Base-by-base conservation (phyloP, 2,888 invertebrate genomes). In the Pristionchus japonicus region DNA sequence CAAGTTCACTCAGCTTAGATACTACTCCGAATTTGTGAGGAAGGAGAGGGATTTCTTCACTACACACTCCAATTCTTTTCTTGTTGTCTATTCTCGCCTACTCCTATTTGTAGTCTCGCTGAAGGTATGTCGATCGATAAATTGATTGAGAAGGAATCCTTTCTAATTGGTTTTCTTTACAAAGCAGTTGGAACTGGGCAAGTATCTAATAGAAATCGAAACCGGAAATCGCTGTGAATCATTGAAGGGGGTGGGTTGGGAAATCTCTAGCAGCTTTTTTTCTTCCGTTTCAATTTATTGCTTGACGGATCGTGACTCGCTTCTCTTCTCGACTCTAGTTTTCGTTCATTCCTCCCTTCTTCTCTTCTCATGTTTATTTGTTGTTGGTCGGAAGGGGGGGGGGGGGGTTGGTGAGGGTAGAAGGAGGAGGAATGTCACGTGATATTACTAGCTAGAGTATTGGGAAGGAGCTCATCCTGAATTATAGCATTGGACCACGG, bases 321-420 rank as follows among this genome's bases (percentile, higher is more conserved):
- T 74, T 43, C n/a, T 74, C n/a, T 74, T n/a, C 37, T 43, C 23
- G 52, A 52, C 74, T 40, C 74, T n/a, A n/a, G n/a, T n/a, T n/a
- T n/a, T n/a, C n/a, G n/a, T n/a, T n/a, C n/a, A n/a, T 6, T 40
- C 74, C 23, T 31, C 40, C 74, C 43, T n/a, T 43, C 74, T 37
- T n/a, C 27, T 40, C 74, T 74, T 74, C 74, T 11, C 74, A n/a
- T 74, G 74, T 74, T 74, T 74, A 74, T 43, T 74, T 74, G 74
- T 74, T 74, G 74, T 37, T 74, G 40, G 40, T 70, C 17, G 70
- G 13, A n/a, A 34, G 34, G 23, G 31, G 23, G 31, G n/a, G 31
- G 34, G 31, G n/a, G n/a, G n/a, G n/a, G n/a, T n/a, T n/a, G n/a
- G n/a, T n/a, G n/a, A 27, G 70, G 34, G 37, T 34, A 70, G 61